Conservation (phyloP, 2,888 invertebrate species). For the Leptinotarsa tumamoca region DNA sequence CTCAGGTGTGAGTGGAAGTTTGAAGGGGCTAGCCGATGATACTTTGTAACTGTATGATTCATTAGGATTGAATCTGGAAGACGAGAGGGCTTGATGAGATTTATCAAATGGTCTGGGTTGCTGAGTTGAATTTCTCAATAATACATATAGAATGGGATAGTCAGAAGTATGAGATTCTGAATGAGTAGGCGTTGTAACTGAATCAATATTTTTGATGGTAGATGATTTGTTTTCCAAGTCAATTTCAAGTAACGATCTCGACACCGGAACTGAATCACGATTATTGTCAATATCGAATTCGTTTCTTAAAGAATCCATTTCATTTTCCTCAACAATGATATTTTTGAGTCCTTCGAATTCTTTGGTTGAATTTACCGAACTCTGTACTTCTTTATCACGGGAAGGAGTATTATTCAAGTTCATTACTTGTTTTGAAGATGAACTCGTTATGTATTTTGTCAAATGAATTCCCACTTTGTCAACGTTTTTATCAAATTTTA, state of each 20-base stretch:
- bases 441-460: conserved; percentile 43
- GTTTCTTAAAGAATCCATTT: neutral
- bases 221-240: neutral
- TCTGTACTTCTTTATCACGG: neutral
- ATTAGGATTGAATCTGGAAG: conserved; percentile 41
- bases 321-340: neutral
- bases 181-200: conserved; percentile 2
- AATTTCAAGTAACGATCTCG: neutral
- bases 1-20: conserved; percentile 30
- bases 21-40: conserved; percentile 63
- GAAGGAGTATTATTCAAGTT: too few species aligned
- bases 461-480: conserved; percentile 49
- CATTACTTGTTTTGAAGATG: neutral
- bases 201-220: neutral
- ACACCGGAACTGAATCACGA: neutral
- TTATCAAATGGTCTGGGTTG: conserved; percentile 55
- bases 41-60: conserved; percentile 55
- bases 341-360: neutral
- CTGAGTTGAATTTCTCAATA: conserved; percentile 34
- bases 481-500: conserved; percentile 48
- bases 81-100: conserved; percentile 9
- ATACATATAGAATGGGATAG: conserved; percentile 20
- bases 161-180: conserved; percentile 14
- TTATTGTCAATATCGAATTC: neutral
- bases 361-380: neutral